phyloP scores from a whole-genome alignment of 2,113 vertebrate genomes.

The Meriones unguiculatus region DNA sequence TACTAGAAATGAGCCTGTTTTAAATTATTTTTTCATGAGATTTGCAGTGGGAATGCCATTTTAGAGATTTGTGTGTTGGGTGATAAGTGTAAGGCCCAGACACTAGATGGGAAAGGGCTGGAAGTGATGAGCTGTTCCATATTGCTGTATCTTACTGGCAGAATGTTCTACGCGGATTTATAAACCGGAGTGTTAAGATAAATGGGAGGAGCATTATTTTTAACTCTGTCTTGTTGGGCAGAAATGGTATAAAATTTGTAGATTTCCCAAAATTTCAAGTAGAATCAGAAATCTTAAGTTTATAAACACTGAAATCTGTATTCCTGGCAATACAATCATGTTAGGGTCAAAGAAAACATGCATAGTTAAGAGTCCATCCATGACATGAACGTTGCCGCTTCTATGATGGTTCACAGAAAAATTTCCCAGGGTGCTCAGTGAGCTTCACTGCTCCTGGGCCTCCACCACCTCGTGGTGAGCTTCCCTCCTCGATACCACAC shows the following conservation, averaged over 20 bases:
- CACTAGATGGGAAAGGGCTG: background rate
- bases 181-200: background rate
- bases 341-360: background rate
- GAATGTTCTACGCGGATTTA: background rate
- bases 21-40: background rate
- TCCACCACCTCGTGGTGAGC: background rate
- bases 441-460: conserved; percentile 8
- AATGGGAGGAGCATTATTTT: background rate
- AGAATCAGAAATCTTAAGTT: conserved; percentile 22
- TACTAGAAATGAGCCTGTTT: conserved; percentile 21
- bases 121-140: background rate
- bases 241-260: background rate
- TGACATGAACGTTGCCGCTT: background rate
- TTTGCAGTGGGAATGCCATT: background rate
- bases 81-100: conserved; percentile 4
- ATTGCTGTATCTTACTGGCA: background rate
- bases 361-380: background rate
- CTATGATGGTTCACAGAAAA: background rate
- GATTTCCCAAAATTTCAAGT: conserved; percentile 4
- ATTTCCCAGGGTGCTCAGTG: background rate
- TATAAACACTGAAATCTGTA: background rate
- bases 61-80: background rate
- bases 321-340: background rate
- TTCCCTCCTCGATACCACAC: background rate
- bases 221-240: background rate